Evolutionary conservation across 1,140 invertebrate genomes (phyloP).

Genomic region (Nebria ingens): DNA sequence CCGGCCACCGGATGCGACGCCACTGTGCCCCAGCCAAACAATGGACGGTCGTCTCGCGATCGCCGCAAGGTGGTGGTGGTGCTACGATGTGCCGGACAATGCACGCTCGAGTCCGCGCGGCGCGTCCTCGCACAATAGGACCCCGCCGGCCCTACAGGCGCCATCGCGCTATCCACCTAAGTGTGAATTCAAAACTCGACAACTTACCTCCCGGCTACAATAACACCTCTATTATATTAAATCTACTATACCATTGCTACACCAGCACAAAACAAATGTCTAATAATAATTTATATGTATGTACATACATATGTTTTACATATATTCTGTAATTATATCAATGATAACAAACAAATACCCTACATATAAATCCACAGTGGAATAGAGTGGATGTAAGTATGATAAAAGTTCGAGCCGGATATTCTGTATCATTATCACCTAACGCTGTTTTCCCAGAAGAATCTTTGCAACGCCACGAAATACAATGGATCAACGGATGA

Average conservation of each 20-base stretch:
- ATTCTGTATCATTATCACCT: conserved; percentile 5
- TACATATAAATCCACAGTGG: too few relatives aligned
- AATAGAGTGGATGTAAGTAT: too few relatives aligned
- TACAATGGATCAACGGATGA: neutral
- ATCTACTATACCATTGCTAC: neutral
- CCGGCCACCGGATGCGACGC: neutral
- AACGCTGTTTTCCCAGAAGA: neutral
- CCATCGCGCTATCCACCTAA: too few relatives aligned
- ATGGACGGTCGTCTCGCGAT: neutral
- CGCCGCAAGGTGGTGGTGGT: conserved; percentile 1
- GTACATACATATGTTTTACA: neutral
- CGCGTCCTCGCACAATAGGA: too few relatives aligned
- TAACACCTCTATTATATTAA: conserved; percentile 9
- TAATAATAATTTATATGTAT: too few relatives aligned
- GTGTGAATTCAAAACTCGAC: too few relatives aligned
- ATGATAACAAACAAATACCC: too few relatives aligned
- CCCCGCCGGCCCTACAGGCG: too few relatives aligned
- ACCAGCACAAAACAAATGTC: too few relatives aligned
- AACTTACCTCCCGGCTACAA: neutral
- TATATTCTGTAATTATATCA: too few relatives aligned
- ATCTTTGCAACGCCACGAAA: neutral
- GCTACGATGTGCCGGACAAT: too few relatives aligned
- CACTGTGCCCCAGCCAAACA: neutral
- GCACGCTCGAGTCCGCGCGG: neutral
- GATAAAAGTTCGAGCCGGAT: too few relatives aligned